These are phyloP conservation scores for Latrodectus geometricus DNA, from an alignment of 1,140 invertebrate species.

Conservation along the genomic window DNA sequence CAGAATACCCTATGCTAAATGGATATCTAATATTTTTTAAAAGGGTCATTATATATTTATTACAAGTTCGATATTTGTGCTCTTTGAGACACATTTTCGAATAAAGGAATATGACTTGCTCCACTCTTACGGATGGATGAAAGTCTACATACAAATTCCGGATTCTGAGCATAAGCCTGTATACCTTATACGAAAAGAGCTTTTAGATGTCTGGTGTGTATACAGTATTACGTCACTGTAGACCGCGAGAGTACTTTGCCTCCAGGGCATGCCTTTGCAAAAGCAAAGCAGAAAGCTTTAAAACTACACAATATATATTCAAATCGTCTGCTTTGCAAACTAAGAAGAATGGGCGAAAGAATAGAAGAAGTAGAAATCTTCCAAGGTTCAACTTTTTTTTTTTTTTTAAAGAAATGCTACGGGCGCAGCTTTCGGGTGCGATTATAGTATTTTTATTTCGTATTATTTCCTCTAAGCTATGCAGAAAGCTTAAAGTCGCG, in stretches of 20 bases:
- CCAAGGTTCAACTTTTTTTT: constrained; percentile 27
- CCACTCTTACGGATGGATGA: neutral
- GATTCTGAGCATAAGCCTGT: neutral
- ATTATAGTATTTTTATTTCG: constrained; percentile 19
- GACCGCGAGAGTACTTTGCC: neutral
- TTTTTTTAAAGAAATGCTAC: constrained; percentile 27
- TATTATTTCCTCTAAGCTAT: too few species aligned
- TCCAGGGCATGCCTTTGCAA: neutral
- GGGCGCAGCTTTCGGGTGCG: neutral
- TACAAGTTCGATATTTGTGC: too few species aligned
- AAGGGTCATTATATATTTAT: too few species aligned
- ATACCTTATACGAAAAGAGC: neutral
- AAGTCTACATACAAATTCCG: constrained; percentile 9
- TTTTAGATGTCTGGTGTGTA: constrained; percentile 10
- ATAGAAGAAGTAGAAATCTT: neutral
- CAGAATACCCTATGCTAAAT: too few species aligned
- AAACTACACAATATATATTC: constrained; percentile 50
- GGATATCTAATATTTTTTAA: too few species aligned
- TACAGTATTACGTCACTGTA: neutral
- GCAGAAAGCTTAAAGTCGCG: too few species aligned
- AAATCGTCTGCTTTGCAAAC: constrained; percentile 30
- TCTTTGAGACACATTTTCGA: too few species aligned
- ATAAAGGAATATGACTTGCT: too few species aligned
- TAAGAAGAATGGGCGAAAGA: constrained; percentile 3
- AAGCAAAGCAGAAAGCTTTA: neutral